Evolutionary conservation across 2,888 invertebrate genomes (phyloP).

Genomic region (Standfussiana lucernea): DNA sequence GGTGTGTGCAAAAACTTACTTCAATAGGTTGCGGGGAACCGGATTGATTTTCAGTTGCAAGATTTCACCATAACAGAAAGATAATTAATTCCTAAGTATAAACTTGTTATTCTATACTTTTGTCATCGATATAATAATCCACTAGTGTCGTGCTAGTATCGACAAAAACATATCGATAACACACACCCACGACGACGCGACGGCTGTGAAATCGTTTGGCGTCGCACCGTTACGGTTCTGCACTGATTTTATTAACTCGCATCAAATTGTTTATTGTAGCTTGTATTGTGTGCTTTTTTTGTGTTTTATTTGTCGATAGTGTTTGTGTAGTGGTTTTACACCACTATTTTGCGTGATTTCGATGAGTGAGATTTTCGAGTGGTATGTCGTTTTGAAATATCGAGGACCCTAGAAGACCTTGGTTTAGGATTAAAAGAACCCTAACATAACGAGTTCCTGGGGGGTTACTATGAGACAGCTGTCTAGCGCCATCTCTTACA

Average conservation of each 20-base stretch:
- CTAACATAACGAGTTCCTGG: neutral
- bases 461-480: too few relatives aligned
- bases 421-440: too few relatives aligned
- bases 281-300: conserved; percentile 38
- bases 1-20: too few relatives aligned
- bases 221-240: conserved; percentile 46
- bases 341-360: neutral
- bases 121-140: conserved; percentile 8
- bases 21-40: too few relatives aligned
- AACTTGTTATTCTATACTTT: neutral
- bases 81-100: neutral
- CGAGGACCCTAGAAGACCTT: neutral
- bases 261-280: conserved; percentile 71
- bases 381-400: neutral
- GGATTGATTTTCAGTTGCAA: too few relatives aligned
- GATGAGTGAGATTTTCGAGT: neutral
- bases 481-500: too few relatives aligned
- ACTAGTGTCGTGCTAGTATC: conserved; percentile 36
- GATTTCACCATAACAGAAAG: too few relatives aligned
- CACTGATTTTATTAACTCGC: conserved; percentile 76
- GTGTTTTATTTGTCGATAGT: conserved; percentile 47
- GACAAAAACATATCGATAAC: conserved; percentile 46
- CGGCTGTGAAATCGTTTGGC: conserved; percentile 61
- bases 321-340: conserved; percentile 38
- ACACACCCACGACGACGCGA: conserved; percentile 30